Evolutionary conservation across 1,140 invertebrate genomes (phyloP), one percentile per base, ranked within the genome.

Genomic region (Macrobrachium nipponense): DNA sequence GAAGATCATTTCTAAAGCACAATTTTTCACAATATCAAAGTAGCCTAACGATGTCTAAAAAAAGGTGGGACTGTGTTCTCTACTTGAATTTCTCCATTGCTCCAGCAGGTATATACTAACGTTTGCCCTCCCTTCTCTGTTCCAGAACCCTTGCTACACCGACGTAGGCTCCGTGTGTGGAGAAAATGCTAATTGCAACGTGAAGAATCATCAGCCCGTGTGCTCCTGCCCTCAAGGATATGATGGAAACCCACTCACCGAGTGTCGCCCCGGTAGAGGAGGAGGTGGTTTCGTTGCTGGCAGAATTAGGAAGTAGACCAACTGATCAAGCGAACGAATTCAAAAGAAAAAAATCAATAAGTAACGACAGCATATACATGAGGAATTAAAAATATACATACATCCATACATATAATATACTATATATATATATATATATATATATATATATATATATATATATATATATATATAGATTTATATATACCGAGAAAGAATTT

Each of bases 171-270:
- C 93, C 82, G 87, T 88, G 10, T 91, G 90, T 76, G 90, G 90
- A 36, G 82, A 86, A 11, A 90, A 90, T 77, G 89, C 90, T 15
- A 72, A 89, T 12, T 91, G 90, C 72, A 77, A 81, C 61, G 88
- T 89, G 27, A 88, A 89, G 62, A 89, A 90, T 64, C 90, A 91
- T 90, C 93, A 96, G 73, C 96, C 96, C 3, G 95, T 96, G 15
- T 97, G 96, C 90, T 95, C 95, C 0, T 97, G 96, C 90, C 94
- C 95, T 0, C 92, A 94, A 58, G 97, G 96, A 76, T 95, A 94
- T 90, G 94, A 94, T 43, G 96, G 96, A 17, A 95, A 97, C 92
- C 96, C 96, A 11, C 93, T 96, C 51, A 90, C 89, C 5, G 89
- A 91, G 20, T 95, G 94, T 79, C 91, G 91, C 68, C 89, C 87